Percentiles rank a stretch among this genome's conserved stretches.
phyloP scores from a whole-genome alignment of 2,888 invertebrate genomes.

The Volucella inflata region DNA sequence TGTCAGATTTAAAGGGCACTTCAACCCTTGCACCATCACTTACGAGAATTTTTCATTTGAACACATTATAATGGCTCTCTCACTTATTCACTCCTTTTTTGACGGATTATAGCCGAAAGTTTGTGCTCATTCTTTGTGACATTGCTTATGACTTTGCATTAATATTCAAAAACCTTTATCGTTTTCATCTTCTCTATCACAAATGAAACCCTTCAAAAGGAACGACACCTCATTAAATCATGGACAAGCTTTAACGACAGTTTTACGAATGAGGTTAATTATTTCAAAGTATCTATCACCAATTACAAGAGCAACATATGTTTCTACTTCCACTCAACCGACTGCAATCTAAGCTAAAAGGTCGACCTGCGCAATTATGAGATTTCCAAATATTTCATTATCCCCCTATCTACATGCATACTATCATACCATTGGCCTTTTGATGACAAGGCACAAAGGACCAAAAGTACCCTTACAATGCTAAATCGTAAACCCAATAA shows the following conservation, averaged over 20 bases:
- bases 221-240: neutral
- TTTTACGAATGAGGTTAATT: slow-evolving; percentile 17
- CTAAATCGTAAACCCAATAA: slow-evolving; percentile 63
- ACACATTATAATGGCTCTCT: no score
- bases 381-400: slow-evolving; percentile 68
- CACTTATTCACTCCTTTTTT: no score
- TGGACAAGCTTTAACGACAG: neutral
- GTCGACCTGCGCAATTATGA: slow-evolving; percentile 63
- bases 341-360: slow-evolving; percentile 37
- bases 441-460: slow-evolving; percentile 44
- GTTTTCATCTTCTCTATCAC: no score
- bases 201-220: no score
- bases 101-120: no score
- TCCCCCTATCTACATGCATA: slow-evolving; percentile 6
- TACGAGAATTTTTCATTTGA: no score
- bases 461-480: slow-evolving; percentile 27
- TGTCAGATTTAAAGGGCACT: no score
- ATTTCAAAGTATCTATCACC: slow-evolving; percentile 26
- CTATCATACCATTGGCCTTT: slow-evolving; percentile 49
- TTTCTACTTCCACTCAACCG: slow-evolving; percentile 10
- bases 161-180: no score
- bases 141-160: no score
- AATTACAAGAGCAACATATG: slow-evolving; percentile 32
- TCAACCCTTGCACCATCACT: no score
- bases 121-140: no score